Conservation (phyloP, 2,888 invertebrate species). For the Zygothrica quintamaculata region DNA sequence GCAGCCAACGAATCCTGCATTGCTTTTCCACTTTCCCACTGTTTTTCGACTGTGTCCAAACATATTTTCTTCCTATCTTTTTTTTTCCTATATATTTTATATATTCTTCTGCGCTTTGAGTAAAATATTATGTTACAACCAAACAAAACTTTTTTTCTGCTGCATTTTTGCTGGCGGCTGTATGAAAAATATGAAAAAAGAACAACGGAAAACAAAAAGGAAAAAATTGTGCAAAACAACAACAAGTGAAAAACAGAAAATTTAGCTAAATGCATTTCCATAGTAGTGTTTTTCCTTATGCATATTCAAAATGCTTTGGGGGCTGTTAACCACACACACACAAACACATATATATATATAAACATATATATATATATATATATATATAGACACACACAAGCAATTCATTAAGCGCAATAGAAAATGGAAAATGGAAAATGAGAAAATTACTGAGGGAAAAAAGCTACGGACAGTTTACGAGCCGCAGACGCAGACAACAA, state of each 20-base stretch:
- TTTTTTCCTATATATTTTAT: slow-evolving; percentile 3
- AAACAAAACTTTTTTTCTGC: slow-evolving; percentile 53
- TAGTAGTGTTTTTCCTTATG: slow-evolving; percentile 59
- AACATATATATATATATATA: slow-evolving; percentile 55
- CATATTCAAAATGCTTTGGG: slow-evolving; percentile 63
- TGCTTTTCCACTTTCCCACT: background rate
- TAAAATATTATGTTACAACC: slow-evolving; percentile 74
- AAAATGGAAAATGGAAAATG: slow-evolving; percentile 35
- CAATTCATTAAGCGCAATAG: slow-evolving; percentile 75
- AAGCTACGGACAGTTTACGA: slow-evolving; percentile 69
- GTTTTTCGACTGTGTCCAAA: slow-evolving; percentile 46
- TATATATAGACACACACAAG: slow-evolving; percentile 64
- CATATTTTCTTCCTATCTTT: slow-evolving; percentile 55
- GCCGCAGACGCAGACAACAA: slow-evolving; percentile 73
- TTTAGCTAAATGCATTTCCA: slow-evolving; percentile 69
- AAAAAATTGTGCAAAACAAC: slow-evolving; percentile 2
- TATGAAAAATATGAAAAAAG: slow-evolving; percentile 6
- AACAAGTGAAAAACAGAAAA: slow-evolving; percentile 29
- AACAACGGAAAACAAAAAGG: slow-evolving; percentile 4
- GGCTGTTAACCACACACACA: slow-evolving; percentile 54
- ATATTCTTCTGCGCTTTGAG: slow-evolving; percentile 65
- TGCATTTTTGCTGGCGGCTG: slow-evolving; percentile 50
- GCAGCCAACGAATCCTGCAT: no score
- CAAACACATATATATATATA: slow-evolving; percentile 33
- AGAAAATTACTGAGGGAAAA: slow-evolving; percentile 58